Percentiles rank a stretch among this genome's conserved stretches.
Conservation (phyloP, 2,888 invertebrate species). For the Leistus spinibarbis region DNA sequence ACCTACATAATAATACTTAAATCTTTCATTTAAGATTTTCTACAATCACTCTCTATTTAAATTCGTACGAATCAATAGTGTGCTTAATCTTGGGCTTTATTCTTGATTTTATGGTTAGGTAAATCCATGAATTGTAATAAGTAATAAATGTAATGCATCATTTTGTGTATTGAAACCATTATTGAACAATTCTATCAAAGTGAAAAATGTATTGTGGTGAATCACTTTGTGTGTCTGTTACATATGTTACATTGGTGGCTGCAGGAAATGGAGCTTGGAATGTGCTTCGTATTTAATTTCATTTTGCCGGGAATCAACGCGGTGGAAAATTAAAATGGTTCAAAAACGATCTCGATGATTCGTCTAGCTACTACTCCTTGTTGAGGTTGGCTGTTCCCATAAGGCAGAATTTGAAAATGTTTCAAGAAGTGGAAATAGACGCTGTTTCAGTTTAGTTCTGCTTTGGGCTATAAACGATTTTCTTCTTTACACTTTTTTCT, state of each 20-base stretch:
- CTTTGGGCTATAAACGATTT: slow-evolving; percentile 19
- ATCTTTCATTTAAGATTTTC: too few species aligned
- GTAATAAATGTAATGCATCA: neutral
- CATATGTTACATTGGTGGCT: neutral
- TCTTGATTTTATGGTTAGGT: too few species aligned
- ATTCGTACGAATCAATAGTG: too few species aligned
- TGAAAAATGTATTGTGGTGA: neutral
- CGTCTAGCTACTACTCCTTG: slow-evolving; percentile 27
- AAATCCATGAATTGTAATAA: neutral
- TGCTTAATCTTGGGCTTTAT: too few species aligned
- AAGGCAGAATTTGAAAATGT: neutral
- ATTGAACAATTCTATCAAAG: neutral
- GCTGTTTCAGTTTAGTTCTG: neutral
- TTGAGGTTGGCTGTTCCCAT: slow-evolving; percentile 20
- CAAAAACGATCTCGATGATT: slow-evolving; percentile 35
- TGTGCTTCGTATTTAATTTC: slow-evolving; percentile 31
- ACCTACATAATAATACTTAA: too few species aligned
- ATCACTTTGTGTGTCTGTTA: neutral
- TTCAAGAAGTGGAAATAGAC: slow-evolving; percentile 32
- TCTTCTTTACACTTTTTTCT: slow-evolving; percentile 5
- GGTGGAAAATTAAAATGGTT: slow-evolving; percentile 39
- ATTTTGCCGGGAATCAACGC: slow-evolving; percentile 33
- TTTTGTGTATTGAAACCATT: neutral
- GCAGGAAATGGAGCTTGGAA: neutral
- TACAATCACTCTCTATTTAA: too few species aligned